Evolutionary conservation across 2,888 invertebrate genomes (phyloP).

Genomic region (Chloroclysta siterata): DNA sequence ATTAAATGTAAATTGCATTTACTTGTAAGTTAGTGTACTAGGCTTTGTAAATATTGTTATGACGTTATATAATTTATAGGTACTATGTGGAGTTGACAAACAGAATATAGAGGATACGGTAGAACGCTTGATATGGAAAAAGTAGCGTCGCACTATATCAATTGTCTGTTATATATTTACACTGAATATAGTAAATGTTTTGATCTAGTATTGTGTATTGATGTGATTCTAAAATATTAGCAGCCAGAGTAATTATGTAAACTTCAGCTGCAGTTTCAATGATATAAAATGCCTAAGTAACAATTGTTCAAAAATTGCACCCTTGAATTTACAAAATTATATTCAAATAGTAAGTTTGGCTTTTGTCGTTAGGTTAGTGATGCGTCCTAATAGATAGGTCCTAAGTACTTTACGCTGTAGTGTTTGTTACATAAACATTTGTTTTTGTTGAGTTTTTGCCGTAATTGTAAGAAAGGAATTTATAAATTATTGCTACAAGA

Average conservation of each 20-base stretch:
- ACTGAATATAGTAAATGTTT: slow-evolving; percentile 76
- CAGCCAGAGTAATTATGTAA: slow-evolving; percentile 44
- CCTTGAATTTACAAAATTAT: slow-evolving; percentile 54
- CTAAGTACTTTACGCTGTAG: slow-evolving; percentile 68
- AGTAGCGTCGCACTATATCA: slow-evolving; percentile 75
- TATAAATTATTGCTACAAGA: slow-evolving; percentile 78
- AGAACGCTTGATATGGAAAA: slow-evolving; percentile 63
- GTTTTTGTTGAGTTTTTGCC: slow-evolving; percentile 83
- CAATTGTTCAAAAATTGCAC: slow-evolving; percentile 35
- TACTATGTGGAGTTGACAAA: slow-evolving; percentile 71
- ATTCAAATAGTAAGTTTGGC: slow-evolving; percentile 74
- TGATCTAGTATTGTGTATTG: slow-evolving; percentile 76
- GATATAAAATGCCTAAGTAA: slow-evolving; percentile 33
- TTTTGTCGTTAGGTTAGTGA: slow-evolving; percentile 82
- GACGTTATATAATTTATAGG: slow-evolving; percentile 85
- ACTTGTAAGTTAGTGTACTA: slow-evolving; percentile 81
- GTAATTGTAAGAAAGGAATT: slow-evolving; percentile 78
- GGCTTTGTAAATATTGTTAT: slow-evolving; percentile 85
- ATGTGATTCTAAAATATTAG: slow-evolving; percentile 63
- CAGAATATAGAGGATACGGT: slow-evolving; percentile 74
- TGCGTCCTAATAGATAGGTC: slow-evolving; percentile 61
- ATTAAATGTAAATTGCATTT: slow-evolving; percentile 84
- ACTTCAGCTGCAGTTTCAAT: slow-evolving; percentile 27
- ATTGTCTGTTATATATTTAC: slow-evolving; percentile 68
- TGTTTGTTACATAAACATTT: slow-evolving; percentile 76